Evolutionary conservation across 1,140 invertebrate genomes (phyloP), one percentile per base, ranked within the genome.

Genomic region (Hormaphis cornu): DNA sequence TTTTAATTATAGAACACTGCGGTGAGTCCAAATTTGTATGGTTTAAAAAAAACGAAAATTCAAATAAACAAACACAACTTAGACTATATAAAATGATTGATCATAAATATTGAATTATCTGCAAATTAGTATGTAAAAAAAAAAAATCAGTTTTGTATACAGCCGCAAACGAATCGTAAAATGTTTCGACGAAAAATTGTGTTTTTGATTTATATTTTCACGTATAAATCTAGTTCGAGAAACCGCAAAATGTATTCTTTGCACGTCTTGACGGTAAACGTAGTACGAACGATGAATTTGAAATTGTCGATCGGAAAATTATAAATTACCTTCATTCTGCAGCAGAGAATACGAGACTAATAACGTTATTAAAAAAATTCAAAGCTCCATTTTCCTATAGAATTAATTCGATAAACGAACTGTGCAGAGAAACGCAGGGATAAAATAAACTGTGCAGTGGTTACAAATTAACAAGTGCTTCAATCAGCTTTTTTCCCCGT

Each of bases 211-310:
- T 35, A 48, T 56, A 56, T 56, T 33, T 37, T 56, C 33, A 56
- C 37, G 10, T 22, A 24, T 14, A 4, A 18, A 22, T 40, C 37
- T 16, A 2, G 54, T 37, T 37, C 24, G 22, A 24, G 14, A 16
- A 16, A 26, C 35, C 14, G 20, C 22, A 24, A 37, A 40, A n/a
- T n/a, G 33, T 58, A 58, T 58, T 58, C 54, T n/a, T 12, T 37
- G 33, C 53, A 37, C 53, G 53, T 37, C 7, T 20, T 33, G 16
- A 26, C 20, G 35, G n/a, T n/a, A n/a, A n/a, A n/a, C n/a, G n/a
- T n/a, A n/a, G n/a, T 33, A 48, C 44, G 61, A 33, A 33, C 24
- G 42, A 35, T 50, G 44, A 66, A 66, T 66, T 66, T 48, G 22
- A 50, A 66, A 33, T 20, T 20, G 61, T 33, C 61, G 35, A 66